Evolutionary conservation across 2,113 vertebrate genomes (phyloP).

Genomic region (Paradisaea rubra): DNA sequence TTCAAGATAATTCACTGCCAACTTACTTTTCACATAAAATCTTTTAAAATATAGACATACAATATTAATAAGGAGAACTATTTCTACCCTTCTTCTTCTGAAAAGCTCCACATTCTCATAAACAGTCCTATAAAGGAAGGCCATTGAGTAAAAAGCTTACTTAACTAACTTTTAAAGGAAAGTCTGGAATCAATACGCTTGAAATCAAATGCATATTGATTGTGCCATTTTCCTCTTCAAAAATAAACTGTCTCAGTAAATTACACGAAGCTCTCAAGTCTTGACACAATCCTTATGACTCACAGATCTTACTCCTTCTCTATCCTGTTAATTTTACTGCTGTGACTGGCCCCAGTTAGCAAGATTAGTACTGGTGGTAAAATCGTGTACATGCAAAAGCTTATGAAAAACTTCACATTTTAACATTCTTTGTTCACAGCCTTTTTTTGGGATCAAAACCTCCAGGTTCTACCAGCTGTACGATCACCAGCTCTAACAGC

Average conservation of each 20-base stretch:
- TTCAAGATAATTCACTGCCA: neutral
- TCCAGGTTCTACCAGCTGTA: neutral
- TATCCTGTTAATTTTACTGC: neutral
- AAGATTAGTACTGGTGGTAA: neutral
- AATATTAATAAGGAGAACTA: neutral
- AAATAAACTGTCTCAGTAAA: constrained; percentile 1
- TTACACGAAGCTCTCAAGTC: neutral
- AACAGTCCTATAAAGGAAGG: neutral
- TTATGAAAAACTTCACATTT: neutral
- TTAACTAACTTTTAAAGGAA: neutral
- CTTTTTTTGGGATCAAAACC: neutral
- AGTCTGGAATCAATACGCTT: constrained; percentile 24
- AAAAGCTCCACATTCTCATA: neutral
- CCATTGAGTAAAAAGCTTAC: neutral
- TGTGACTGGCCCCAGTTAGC: neutral
- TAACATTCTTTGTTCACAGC: neutral
- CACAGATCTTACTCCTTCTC: neutral
- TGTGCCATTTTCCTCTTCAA: neutral
- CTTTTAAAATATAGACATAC: neutral
- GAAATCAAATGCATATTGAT: constrained; percentile 39
- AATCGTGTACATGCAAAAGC: neutral
- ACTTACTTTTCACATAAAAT: neutral
- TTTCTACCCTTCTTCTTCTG: neutral
- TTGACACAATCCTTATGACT: neutral
- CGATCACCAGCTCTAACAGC: neutral